Base-by-base conservation (phyloP, 2,113 vertebrate species). In the Sorex araneus region DNA sequence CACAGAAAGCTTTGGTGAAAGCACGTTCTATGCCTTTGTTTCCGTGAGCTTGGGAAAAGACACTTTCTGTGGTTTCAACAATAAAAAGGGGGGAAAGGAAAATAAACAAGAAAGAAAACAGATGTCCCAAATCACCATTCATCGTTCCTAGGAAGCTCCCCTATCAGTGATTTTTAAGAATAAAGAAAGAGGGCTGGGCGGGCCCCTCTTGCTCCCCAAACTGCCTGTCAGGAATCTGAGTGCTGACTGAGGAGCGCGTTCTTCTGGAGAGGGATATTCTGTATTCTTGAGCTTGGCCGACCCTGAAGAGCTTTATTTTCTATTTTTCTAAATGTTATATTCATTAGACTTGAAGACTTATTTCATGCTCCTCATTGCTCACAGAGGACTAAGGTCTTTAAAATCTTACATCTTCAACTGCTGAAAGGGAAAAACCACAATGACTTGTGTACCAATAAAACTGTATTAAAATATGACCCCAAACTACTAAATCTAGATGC, bases 1-100 rank as follows among this genome's bases (percentile, higher is more conserved):
- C 83, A 75, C 40, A 47, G 78, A 92, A 93, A 86, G 40, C 18
- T 50, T 67, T 70, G 30, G 83, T 67, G 50, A 83, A 87, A 89
- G 32, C 30, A 19, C 9, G 16, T 36, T 73, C 69, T 50, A 67
- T 78, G 87, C 30, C 6, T 88, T 91, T 75, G 19, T 71, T 50
- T 77, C 84, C 54, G 15, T 16, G 28, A 67, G 69, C 69, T 43
- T 71, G 23, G 57, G 66, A 82, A 93, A 63, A 16, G 21, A 34
- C 67, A 84, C 25, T 70, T 73, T 69, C 69, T 71, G 75, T 69
- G 21, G 54, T 36, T 79, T 80, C 28, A 83, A 63, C 6, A 74
- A 89, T 40, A 67, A 71, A 75, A 73, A 74, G 16, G 9, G 27
- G 6, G n/a, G 10, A 36, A 57, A 27, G 19, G 21, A 79, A 79